These are phyloP conservation scores for Petaurus breviceps DNA, from an alignment of 2,113 vertebrate genomes.

Conservation along the genomic window DNA sequence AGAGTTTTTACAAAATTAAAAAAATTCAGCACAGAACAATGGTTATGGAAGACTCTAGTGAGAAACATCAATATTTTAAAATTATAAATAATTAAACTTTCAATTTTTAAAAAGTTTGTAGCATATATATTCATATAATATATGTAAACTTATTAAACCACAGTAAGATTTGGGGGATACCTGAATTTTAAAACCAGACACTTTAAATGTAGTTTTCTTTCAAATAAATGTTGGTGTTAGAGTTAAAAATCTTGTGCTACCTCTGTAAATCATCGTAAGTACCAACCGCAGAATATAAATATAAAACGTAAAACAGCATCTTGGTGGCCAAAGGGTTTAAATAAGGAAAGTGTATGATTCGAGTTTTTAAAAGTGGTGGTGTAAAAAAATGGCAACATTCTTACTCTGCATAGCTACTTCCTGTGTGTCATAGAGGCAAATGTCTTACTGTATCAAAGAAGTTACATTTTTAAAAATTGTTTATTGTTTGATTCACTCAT, in stretches of 20 bases:
- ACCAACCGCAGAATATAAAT: slow-evolving; percentile 9
- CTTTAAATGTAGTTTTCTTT: not conserved
- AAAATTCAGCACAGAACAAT: not conserved
- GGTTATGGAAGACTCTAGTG: not conserved
- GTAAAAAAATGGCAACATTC: slow-evolving; percentile 33
- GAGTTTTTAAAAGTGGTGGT: slow-evolving; percentile 2
- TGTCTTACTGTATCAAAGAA: slow-evolving; percentile 40
- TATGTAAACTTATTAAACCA: not conserved
- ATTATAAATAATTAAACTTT: not conserved
- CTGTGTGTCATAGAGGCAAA: slow-evolving; percentile 21
- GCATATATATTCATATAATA: not conserved
- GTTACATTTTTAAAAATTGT: not conserved
- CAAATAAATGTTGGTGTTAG: not conserved
- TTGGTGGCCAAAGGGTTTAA: not conserved
- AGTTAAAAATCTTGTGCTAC: not conserved
- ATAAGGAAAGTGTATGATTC: not conserved
- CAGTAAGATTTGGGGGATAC: not conserved
- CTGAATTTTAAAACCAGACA: too few relatives aligned
- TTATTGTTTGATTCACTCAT: slow-evolving; percentile 25
- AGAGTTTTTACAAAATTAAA: not conserved
- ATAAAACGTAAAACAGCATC: slow-evolving; percentile 7
- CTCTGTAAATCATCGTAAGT: not conserved
- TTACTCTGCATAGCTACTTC: slow-evolving; percentile 10
- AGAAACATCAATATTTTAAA: not conserved
- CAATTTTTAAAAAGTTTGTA: not conserved